Percentiles rank a stretch among this genome's conserved stretches.
phyloP scores from a whole-genome alignment of 2,888 invertebrate genomes.

The Schizaphis graminum region DNA sequence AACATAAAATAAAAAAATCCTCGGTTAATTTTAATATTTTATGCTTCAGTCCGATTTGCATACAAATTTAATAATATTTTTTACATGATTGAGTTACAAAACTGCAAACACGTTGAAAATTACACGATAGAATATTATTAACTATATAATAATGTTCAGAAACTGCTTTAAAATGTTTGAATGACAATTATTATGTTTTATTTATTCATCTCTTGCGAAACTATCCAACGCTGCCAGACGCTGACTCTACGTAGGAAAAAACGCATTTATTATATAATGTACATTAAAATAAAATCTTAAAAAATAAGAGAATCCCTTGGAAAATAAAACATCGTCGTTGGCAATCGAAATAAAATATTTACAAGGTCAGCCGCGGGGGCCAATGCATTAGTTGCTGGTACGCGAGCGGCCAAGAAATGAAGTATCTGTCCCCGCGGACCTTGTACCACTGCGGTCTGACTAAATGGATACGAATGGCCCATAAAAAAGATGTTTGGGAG shows the following conservation, averaged over 20 bases:
- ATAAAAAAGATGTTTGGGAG: constrained; percentile 65
- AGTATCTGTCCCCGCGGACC: constrained; percentile 66
- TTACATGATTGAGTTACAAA: neutral
- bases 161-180: neutral
- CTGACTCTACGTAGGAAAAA: neutral
- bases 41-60: neutral
- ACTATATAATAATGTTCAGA: neutral
- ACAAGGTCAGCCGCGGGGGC: constrained; percentile 59
- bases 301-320: constrained; percentile 43
- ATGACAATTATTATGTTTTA: neutral
- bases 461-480: constrained; percentile 66
- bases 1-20: neutral
- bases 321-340: constrained; percentile 49
- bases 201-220: neutral
- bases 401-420: constrained; percentile 63
- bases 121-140: neutral
- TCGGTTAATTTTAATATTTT: neutral
- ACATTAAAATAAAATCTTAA: constrained; percentile 42
- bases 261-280: neutral
- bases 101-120: neutral
- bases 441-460: constrained; percentile 59
- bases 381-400: constrained; percentile 45
- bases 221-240: neutral
- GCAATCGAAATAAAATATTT: constrained; percentile 65
- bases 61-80: neutral